Conservation (phyloP, 64 coral and sea anemone species). For the Acropora yongei region DNA sequence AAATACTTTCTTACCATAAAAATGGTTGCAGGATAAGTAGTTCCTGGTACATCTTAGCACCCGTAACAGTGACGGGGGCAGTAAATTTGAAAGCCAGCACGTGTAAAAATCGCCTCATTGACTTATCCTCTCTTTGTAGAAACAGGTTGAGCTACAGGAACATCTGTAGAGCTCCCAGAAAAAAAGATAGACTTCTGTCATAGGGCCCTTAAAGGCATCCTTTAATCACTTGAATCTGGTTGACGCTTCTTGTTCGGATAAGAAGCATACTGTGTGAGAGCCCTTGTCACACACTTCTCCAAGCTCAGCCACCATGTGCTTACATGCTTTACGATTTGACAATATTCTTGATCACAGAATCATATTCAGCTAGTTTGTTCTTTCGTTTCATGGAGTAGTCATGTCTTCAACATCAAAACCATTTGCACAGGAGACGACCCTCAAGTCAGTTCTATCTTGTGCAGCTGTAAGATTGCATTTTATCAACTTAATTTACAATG, state of each 20-base stretch:
- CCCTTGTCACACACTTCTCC: slow-evolving; percentile 7
- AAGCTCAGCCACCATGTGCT: slow-evolving; percentile 30
- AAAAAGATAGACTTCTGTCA: slow-evolving; percentile 55
- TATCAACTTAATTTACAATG: not conserved
- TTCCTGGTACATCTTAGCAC: slow-evolving; percentile 19
- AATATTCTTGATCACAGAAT: slow-evolving; percentile 54
- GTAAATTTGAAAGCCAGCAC: slow-evolving; percentile 65
- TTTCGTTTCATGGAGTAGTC: slow-evolving; percentile 48
- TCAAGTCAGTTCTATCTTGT: not conserved
- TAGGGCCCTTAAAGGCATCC: slow-evolving; percentile 34
- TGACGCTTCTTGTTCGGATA: slow-evolving; percentile 5
- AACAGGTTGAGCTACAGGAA: not conserved
- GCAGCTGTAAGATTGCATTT: not conserved
- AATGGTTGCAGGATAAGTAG: not conserved
- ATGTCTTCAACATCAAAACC: slow-evolving; percentile 51
- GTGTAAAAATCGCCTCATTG: slow-evolving; percentile 53
- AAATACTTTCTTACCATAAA: slow-evolving; percentile 45
- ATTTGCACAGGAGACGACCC: not conserved
- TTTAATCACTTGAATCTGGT: slow-evolving; percentile 30
- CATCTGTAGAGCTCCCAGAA: not conserved
- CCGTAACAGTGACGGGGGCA: slow-evolving; percentile 26
- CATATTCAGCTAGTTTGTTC: slow-evolving; percentile 36
- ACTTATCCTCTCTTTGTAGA: slow-evolving; percentile 27
- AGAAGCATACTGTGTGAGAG: slow-evolving; percentile 18
- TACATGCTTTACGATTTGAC: slow-evolving; percentile 27